Evolutionary conservation across 2,113 vertebrate genomes (phyloP).

Genomic region (Noturus placidus): DNA sequence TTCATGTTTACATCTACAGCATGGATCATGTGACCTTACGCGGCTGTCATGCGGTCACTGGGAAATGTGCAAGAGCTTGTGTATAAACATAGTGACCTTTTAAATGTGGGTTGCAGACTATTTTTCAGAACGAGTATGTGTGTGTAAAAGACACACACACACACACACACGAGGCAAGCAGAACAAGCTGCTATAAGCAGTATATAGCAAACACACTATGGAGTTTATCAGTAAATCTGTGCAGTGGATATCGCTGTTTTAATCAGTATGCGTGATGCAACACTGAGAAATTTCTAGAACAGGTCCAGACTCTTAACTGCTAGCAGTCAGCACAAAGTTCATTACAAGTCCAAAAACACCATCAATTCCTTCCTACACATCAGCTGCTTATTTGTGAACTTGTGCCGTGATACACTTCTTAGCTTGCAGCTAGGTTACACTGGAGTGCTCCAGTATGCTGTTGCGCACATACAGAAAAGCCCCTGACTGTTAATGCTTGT

Average conservation of each 20-base stretch:
- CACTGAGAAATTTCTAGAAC: background rate
- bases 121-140: background rate
- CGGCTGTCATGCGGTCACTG: background rate
- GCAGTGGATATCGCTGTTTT: background rate
- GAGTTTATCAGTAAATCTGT: background rate
- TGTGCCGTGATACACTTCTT: background rate
- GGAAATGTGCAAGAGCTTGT: background rate
- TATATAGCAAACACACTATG: background rate
- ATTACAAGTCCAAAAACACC: background rate
- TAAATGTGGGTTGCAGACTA: background rate
- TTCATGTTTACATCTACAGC: background rate
- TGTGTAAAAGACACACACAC: background rate
- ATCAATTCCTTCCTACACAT: background rate
- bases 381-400: background rate
- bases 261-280: background rate
- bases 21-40: background rate
- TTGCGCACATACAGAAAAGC: background rate
- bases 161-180: background rate
- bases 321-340: background rate
- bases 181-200: no score
- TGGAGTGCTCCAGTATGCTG: no score
- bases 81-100: background rate
- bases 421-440: background rate
- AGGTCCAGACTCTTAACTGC: background rate
- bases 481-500: no score